phyloP scores from a whole-genome alignment of 1,140 invertebrate genomes.

The Lordiphosa clarofinis region DNA sequence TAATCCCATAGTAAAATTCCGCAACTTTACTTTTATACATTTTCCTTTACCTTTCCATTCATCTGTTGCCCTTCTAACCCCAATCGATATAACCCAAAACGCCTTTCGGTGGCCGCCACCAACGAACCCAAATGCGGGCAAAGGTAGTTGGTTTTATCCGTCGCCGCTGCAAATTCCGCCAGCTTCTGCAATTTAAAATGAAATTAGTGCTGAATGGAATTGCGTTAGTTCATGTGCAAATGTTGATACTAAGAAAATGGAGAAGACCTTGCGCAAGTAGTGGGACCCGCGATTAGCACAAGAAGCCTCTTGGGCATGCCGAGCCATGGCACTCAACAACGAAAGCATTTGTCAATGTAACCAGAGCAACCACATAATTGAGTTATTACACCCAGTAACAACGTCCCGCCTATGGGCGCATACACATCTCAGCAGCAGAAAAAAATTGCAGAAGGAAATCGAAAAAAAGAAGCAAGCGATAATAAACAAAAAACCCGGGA shows the following conservation, averaged over 20 bases:
- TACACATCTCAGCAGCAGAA: background rate
- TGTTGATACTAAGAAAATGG: constrained; percentile 23
- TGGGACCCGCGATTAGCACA: background rate
- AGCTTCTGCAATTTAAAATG: constrained; percentile 39
- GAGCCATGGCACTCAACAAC: constrained; percentile 1
- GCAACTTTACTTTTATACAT: too few relatives aligned
- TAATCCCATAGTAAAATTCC: too few relatives aligned
- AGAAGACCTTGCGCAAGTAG: too few relatives aligned
- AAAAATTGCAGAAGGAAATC: constrained; percentile 26
- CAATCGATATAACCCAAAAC: background rate
- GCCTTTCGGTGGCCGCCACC: constrained; percentile 29
- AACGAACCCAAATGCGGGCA: constrained; percentile 32
- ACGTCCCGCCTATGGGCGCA: constrained; percentile 5
- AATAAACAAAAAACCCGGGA: constrained; percentile 6
- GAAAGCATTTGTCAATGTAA: constrained; percentile 47
- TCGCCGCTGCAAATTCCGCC: constrained; percentile 19
- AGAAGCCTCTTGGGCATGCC: background rate
- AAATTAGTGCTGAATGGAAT: constrained; percentile 34
- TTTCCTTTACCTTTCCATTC: too few relatives aligned
- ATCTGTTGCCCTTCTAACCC: background rate
- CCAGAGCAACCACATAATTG: constrained; percentile 63
- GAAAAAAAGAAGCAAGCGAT: constrained; percentile 1
- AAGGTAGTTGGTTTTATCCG: constrained; percentile 45
- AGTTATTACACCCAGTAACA: constrained; percentile 56
- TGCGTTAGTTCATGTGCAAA: constrained; percentile 34